Evolutionary conservation across 2,797 vertebrate genomes (phyloP), one percentile per base, ranked within the genome.

Genomic region (Sebastes taczanowskii): DNA sequence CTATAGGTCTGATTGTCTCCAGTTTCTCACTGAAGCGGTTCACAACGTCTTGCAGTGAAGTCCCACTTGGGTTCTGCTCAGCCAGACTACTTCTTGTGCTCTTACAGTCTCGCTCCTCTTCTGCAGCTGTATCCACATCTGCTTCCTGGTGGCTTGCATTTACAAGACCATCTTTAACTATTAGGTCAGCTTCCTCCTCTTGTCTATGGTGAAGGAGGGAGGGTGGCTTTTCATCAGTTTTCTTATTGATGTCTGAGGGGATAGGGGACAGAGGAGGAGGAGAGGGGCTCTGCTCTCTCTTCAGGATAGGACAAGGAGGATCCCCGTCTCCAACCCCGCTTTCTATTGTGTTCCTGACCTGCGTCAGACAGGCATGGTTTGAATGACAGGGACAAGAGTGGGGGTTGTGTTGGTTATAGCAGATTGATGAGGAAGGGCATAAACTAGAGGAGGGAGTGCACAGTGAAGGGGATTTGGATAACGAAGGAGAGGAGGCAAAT

Each of bases 21-120:
- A 98, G 92, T 89, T 97, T 98, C 85, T 98, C 96, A 90, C 96
- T 97, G 91, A 98, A 97, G 73, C 96, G 96, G 86, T 96, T 95
- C 94, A 98, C 95, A 90, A 99, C 94, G 49, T 97, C 96, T 92
- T 97, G 96, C 86, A 97, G 95, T 81, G 93, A 95, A 72, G 93
- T 86, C 80, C 95, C 92, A 91, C 91, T 95, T 84, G 95, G 93
- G 84, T 84, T 92, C 35, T 95, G 92, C 78, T 94, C 92, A 67
- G 84, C 72, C 60, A 22, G 81, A 67, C 84, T 88, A 83, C 87
- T 93, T 86, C 80, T 91, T 81, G 85, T 84, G 49, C 79, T 59
- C 34, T 27, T 82, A 80, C 56, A 87, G 63, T 76, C 87, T 53
- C 0, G 84, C 66, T 88, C 91, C 74, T 90, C 87, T 60, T 92